These are phyloP conservation scores for Peromyscus californicus DNA, from an alignment of 2,113 vertebrate species.

Conservation along the genomic window DNA sequence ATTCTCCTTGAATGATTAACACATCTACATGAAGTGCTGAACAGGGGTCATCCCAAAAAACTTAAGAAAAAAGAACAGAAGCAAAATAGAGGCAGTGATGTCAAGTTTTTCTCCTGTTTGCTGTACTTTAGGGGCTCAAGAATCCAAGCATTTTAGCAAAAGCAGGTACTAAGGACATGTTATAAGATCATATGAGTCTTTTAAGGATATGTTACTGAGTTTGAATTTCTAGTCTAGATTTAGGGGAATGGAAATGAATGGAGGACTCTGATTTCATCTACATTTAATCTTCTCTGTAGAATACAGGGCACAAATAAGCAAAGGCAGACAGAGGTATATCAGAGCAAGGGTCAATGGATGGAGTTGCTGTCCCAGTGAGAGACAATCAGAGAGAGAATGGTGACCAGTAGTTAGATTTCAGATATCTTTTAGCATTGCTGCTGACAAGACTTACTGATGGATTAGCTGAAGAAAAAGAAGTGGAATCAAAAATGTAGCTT, in stretches of 20 bases:
- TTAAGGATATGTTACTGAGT: background rate
- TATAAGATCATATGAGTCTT: background rate
- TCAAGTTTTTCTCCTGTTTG: background rate
- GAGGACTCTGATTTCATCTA: background rate
- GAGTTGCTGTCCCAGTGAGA: background rate
- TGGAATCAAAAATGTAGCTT: background rate
- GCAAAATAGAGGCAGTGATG: background rate
- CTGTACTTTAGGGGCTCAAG: background rate
- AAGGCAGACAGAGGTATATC: background rate
- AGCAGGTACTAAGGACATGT: background rate
- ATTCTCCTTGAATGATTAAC: background rate
- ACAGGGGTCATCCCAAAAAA: background rate
- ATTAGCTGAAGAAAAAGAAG: background rate
- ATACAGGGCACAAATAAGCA: background rate
- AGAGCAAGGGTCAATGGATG: background rate
- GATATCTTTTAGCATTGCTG: background rate
- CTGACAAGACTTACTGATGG: background rate
- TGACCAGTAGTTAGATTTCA: background rate
- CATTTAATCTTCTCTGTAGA: background rate
- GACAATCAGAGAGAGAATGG: background rate
- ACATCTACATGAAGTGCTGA: background rate
- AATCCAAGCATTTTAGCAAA: background rate
- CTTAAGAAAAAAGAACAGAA: background rate
- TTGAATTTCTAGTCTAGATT: slow-evolving; percentile 39
- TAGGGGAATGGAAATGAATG: background rate